These are phyloP conservation scores for Cryptophagus acutangulus DNA, from an alignment of 2,888 invertebrate genomes.

Conservation along the genomic window DNA sequence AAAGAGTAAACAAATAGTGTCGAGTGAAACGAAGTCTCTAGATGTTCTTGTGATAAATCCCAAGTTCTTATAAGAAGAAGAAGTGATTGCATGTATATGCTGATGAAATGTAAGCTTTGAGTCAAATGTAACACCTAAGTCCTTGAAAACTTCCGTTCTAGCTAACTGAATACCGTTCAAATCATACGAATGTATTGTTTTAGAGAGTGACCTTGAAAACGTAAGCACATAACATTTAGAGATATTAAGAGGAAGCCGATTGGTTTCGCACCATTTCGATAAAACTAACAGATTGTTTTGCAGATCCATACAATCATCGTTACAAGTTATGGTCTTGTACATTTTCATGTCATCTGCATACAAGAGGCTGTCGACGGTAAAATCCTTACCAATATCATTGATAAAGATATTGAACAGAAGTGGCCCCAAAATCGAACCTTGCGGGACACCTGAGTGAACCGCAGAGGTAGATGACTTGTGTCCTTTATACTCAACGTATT, in stretches of 20 bases:
- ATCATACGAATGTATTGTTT: too few relatives aligned
- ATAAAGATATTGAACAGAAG: background rate
- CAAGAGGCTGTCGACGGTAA: background rate
- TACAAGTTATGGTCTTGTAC: background rate
- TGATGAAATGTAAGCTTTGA: background rate
- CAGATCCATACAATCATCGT: background rate
- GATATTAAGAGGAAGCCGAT: background rate
- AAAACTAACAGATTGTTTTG: background rate
- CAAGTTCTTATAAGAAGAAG: background rate
- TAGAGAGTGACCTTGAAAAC: background rate
- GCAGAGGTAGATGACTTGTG: background rate
- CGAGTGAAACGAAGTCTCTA: background rate
- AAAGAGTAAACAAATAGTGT: background rate
- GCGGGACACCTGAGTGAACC: background rate
- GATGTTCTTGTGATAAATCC: background rate
- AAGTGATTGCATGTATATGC: background rate
- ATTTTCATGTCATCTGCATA: constrained; percentile 1
- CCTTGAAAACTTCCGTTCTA: background rate
- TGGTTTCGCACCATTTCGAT: background rate
- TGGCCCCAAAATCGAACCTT: background rate
- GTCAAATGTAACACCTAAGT: constrained; percentile 1
- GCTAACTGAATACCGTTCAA: too few relatives aligned
- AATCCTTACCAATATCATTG: background rate
- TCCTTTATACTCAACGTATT: background rate
- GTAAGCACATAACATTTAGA: background rate